Evolutionary conservation across 2,797 vertebrate species (phyloP).

Genomic region (Chiroxiphia lanceolata): DNA sequence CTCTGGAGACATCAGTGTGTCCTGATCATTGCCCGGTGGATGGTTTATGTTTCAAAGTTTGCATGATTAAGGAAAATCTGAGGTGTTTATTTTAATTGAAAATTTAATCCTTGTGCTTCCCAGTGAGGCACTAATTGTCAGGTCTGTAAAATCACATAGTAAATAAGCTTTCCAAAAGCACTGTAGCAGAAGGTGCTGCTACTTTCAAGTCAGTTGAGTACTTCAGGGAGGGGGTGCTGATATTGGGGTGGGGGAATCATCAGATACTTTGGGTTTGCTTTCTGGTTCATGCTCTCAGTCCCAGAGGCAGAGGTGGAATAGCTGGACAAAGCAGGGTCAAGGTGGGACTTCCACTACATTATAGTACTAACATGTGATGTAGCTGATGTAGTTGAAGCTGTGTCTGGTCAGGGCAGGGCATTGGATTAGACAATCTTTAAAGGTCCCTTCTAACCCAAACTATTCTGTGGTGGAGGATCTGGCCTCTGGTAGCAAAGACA

Average conservation of each 20-base stretch:
- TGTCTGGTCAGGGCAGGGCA: accelerated
- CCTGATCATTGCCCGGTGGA: background rate
- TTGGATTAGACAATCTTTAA: background rate
- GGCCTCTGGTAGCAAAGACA: background rate
- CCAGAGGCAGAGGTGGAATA: background rate
- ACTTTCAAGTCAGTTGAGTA: background rate
- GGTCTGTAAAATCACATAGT: background rate
- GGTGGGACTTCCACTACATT: background rate
- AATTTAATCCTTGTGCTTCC: background rate
- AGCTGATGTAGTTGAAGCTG: background rate
- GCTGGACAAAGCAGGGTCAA: background rate
- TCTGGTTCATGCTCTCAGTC: background rate
- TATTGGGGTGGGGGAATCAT: background rate
- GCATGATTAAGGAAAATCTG: background rate
- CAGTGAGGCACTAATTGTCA: background rate
- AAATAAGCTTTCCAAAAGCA: background rate
- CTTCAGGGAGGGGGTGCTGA: too few relatives aligned
- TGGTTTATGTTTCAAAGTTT: background rate
- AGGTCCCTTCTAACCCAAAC: background rate
- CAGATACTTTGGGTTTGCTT: background rate
- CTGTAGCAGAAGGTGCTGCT: background rate
- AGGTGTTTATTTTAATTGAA: background rate
- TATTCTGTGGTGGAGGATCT: background rate
- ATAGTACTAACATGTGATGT: background rate
- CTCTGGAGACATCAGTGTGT: background rate